phyloP scores from a whole-genome alignment of 92 coral and sea anemone genomes.

The Palythoa grandiflora region DNA sequence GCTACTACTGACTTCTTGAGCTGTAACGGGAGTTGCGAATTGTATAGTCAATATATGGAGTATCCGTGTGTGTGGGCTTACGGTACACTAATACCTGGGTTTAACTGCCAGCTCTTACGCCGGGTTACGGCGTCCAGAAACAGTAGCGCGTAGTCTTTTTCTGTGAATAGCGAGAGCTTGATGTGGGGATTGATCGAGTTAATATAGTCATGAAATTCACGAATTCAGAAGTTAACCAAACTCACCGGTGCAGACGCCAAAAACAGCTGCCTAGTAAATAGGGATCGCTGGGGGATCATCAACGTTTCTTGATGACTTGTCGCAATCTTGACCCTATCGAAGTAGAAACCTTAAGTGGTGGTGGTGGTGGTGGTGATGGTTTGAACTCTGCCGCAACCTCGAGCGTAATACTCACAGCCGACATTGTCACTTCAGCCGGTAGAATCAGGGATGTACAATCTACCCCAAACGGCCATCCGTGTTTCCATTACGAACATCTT shows the following conservation, averaged over 20 bases:
- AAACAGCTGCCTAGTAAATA: too few relatives aligned
- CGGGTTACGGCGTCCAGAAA: not conserved
- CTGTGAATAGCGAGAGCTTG: not conserved
- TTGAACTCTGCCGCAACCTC: not conserved
- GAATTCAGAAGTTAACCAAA: too few relatives aligned
- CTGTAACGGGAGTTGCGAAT: not conserved
- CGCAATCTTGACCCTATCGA: not conserved
- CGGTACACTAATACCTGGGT: not conserved
- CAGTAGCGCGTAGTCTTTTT: not conserved
- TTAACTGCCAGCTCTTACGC: not conserved
- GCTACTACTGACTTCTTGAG: not conserved
- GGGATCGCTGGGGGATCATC: too few relatives aligned
- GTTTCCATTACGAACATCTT: not conserved
- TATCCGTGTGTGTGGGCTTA: not conserved
- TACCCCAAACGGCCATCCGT: constrained; percentile 2
- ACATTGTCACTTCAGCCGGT: not conserved
- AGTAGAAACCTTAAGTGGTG: not conserved
- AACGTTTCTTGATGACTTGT: too few relatives aligned
- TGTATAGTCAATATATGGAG: not conserved
- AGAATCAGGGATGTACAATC: not conserved
- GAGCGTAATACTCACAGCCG: not conserved
- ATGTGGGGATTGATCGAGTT: not conserved
- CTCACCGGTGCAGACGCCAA: too few relatives aligned
- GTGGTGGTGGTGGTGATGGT: too few relatives aligned
- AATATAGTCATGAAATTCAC: not conserved